Conservation (phyloP, 2,113 vertebrate species). For the Myiagra hebetior region DNA sequence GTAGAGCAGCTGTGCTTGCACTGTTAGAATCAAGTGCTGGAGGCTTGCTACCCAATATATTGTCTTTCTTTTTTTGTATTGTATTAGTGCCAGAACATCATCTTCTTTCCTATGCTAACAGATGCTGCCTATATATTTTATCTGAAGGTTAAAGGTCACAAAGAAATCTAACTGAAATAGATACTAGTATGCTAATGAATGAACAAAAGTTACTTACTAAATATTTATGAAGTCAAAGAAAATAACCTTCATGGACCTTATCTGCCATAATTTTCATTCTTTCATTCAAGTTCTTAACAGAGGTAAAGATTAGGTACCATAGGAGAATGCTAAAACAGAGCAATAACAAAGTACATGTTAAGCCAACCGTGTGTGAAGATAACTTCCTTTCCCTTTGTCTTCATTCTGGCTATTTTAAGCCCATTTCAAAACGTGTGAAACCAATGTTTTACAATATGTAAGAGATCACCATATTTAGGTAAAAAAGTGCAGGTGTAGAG, state of each 20-base stretch:
- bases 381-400: neutral
- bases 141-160: neutral
- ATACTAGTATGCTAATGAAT: neutral
- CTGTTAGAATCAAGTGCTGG: neutral
- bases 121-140: neutral
- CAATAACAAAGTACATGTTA: neutral
- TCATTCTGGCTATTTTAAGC: neutral
- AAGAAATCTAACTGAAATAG: neutral
- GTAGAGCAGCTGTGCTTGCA: neutral
- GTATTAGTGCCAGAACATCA: neutral
- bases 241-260: neutral
- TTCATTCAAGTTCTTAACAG: neutral
- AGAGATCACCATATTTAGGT: neutral
- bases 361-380: neutral
- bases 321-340: neutral
- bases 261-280: neutral
- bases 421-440: neutral
- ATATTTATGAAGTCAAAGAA: neutral
- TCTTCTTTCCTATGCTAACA: neutral
- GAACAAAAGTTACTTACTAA: neutral
- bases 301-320: neutral
- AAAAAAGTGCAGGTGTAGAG: neutral
- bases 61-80: neutral
- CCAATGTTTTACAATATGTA: neutral
- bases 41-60: neutral